phyloP scores from a whole-genome alignment of 2,888 invertebrate genomes.

The Caenorhabditis sp. region DNA sequence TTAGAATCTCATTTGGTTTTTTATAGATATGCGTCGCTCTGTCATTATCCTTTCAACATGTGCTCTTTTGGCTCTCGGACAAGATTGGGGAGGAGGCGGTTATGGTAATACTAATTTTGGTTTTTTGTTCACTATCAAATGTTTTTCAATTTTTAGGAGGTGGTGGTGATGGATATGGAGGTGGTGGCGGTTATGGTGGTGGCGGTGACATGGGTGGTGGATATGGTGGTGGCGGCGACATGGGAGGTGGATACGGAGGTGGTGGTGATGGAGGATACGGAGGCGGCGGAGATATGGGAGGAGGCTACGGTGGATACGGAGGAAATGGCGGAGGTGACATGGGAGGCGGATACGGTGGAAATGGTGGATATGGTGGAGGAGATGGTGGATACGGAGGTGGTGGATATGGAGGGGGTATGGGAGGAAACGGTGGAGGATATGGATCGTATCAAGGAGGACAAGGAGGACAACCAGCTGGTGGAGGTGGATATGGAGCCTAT shows the following conservation, averaged over 20 bases:
- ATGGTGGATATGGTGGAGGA: slow-evolving; percentile 41
- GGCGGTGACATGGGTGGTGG: slow-evolving; percentile 34
- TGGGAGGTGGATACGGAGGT: slow-evolving; percentile 50
- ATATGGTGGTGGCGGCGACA: slow-evolving; percentile 39
- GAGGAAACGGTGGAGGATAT: slow-evolving; percentile 29
- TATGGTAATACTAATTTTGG: slow-evolving; percentile 28
- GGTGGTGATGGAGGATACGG: slow-evolving; percentile 37
- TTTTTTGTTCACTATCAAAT: neutral
- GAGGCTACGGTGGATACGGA: slow-evolving; percentile 47
- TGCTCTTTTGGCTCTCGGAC: slow-evolving; percentile 50
- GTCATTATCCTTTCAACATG: slow-evolving; percentile 45
- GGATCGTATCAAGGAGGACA: slow-evolving; percentile 23
- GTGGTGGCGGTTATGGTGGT: slow-evolving; percentile 46
- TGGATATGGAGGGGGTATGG: slow-evolving; percentile 38
- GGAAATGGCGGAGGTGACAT: slow-evolving; percentile 52
- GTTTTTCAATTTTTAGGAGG: slow-evolving; percentile 23
- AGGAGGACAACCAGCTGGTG: slow-evolving; percentile 47
- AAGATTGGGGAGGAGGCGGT: slow-evolving; percentile 59
- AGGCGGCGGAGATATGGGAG: slow-evolving; percentile 47
- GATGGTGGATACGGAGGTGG: slow-evolving; percentile 40
- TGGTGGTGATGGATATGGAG: slow-evolving; percentile 38
- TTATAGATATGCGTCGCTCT: slow-evolving; percentile 40
- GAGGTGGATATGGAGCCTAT: slow-evolving; percentile 34
- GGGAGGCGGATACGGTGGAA: slow-evolving; percentile 48
- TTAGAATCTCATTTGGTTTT: neutral